Percentiles rank a stretch among this genome's conserved stretches.
phyloP scores from a whole-genome alignment of 2,888 invertebrate species.

The Phania funesta region DNA sequence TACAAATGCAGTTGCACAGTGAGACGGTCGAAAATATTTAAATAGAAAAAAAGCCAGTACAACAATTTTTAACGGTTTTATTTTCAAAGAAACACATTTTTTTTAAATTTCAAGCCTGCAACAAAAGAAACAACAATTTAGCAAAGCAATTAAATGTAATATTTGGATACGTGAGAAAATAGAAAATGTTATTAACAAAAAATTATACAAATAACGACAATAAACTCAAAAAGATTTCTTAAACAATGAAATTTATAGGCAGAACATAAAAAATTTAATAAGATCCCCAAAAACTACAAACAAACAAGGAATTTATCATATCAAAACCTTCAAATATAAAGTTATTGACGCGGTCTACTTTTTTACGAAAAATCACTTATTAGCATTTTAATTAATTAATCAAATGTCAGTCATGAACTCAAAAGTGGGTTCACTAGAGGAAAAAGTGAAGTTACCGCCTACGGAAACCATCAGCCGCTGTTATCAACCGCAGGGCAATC shows the following conservation, averaged over 20 bases:
- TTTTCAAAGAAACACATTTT: constrained; percentile 39
- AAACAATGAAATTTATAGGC: constrained; percentile 2
- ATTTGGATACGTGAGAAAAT: neutral
- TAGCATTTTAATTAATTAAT: constrained; percentile 21
- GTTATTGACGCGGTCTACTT: neutral
- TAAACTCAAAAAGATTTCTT: constrained; percentile 48
- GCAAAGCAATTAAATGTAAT: constrained; percentile 24
- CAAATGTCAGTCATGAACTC: constrained; percentile 74
- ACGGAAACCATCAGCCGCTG: constrained; percentile 80
- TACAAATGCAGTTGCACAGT: constrained; percentile 76
- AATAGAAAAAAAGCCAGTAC: constrained; percentile 4
- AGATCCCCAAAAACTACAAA: neutral
- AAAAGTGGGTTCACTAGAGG: constrained; percentile 79
- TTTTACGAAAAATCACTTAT: neutral
- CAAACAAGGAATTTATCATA: constrained; percentile 63
- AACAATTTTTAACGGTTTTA: constrained; percentile 54
- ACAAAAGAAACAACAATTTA: constrained; percentile 20
- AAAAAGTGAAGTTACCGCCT: constrained; percentile 80
- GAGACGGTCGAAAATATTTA: constrained; percentile 71
- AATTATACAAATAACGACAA: constrained; percentile 34
- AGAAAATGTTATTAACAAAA: constrained; percentile 10
- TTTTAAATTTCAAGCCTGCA: neutral
- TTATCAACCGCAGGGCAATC: constrained; percentile 87
- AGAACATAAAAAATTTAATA: constrained; percentile 4
- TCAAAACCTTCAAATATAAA: constrained; percentile 54